Base-by-base conservation (phyloP, 2,888 invertebrate genomes). In the Leucophenga montana region DNA sequence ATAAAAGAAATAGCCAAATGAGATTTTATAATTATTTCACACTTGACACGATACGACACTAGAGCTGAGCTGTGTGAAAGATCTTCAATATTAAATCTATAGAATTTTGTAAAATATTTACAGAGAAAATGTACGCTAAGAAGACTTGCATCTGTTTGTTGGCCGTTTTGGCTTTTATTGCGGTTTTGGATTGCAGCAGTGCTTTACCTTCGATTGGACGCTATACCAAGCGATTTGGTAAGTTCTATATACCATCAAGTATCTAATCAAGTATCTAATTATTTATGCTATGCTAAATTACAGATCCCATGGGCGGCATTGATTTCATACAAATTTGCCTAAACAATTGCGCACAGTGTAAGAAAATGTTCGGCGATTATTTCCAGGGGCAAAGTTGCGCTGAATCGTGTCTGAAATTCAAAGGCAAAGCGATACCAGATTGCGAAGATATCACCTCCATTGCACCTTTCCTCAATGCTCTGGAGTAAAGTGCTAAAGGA, bases 261-360 rank as follows among this genome's bases (percentile, higher is more conserved):
- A 0, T 14, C 31, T 5, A 57, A 57, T 1, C 54, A n/a, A 27
- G 13, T n/a, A 16, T 22, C 6, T 27, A n/a, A 59, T 50, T 4
- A 13, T 53, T 69, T 66, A 68, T 65, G 27, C 33, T n/a, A 67
- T 48, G 5, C n/a, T 65, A 1, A 39, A 5, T 67, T 57, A 13
- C 44, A 83, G 83, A 84, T 79, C 70, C 82, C 31, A 80, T 86
- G 78, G 77, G 80, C 70, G 90, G 90, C 75, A 91, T 91, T 85
- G 92, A 92, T 75, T 86, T 83, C 53, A 87, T 92, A 80, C 94
- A 94, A 75, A 91, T 94, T 66, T 95, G 95, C 89, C 92, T 95
- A 71, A 92, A 95, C 78, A 96, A 96, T 89, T 96, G 96, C 86
- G 95, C 95, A 0, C 95, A 95, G 84, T 96, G 96, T 89, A 95